Percentiles rank a stretch among this genome's conserved stretches.
Conservation (phyloP, 2,113 vertebrate genomes). For the Talpa occidentalis region DNA sequence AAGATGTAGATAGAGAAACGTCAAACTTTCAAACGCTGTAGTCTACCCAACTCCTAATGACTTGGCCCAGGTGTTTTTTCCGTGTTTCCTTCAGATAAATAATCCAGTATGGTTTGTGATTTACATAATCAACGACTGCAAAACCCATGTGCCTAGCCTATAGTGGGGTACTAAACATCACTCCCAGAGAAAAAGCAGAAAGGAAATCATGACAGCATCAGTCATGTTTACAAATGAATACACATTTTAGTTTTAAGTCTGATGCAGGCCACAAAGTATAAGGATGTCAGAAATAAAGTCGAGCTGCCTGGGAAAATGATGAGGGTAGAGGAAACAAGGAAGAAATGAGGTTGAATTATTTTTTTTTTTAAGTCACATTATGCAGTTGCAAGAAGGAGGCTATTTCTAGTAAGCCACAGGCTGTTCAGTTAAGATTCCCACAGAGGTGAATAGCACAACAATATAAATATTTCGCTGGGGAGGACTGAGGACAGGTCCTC, state of each 20-base stretch:
- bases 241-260: not conserved
- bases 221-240: not conserved
- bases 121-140: not conserved
- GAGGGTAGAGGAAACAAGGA: not conserved
- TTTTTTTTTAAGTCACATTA: not conserved
- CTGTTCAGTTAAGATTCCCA: slow-evolving; percentile 30
- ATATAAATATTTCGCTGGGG: not conserved
- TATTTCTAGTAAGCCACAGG: not conserved
- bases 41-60: not conserved
- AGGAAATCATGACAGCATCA: not conserved
- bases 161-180: not conserved
- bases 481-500: not conserved
- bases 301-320: not conserved
- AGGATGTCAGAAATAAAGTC: not conserved
- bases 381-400: not conserved
- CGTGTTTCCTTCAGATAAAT: not conserved
- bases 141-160: slow-evolving; percentile 21
- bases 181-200: not conserved
- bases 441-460: not conserved
- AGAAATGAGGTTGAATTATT: not conserved
- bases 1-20: not conserved
- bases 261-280: not conserved
- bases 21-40: not conserved
- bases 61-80: not conserved
- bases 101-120: not conserved